Base-by-base conservation (phyloP, 2,113 vertebrate species). In the Rhinolophus sinicus region DNA sequence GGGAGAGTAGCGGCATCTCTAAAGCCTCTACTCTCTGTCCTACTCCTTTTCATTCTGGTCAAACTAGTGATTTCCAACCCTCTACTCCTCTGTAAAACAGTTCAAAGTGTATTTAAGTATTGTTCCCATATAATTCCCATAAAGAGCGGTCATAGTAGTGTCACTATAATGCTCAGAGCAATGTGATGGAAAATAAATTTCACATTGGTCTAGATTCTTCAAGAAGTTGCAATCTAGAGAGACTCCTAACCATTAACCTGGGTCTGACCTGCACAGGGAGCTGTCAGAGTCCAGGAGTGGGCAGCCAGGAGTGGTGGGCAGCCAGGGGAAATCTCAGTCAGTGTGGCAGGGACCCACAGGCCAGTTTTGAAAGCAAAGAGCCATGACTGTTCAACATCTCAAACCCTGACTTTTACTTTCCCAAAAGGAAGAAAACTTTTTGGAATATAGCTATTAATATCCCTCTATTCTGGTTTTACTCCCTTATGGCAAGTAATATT, bases 351-450 rank as follows among this genome's bases (percentile, higher is more conserved):
- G n/a, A 47, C 62, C 69, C 82, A 73, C 33, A 35, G 73, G 47
- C 72, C 77, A 52, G 40, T 95, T 95, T 77, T 81, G 92, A 94
- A 97, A 95, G 89, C 54, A 64, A 22, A 80, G 54, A 50, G 72
- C 56, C 64, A 81, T 21, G 73, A 92, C 6, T 65, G 33, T 75
- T 93, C 80, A 94, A 33, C 52, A 56, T 76, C 90, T 97, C 94
- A 96, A 93, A 83, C 3, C 80, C 87, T 76, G 86, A 52, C 83
- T 93, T 90, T 88, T 24, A 19, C 90, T 87, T 95, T 88, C 76
- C 4, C 40, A 94, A 96, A 97, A 86, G 80, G 88, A 88, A 94
- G 81, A 84, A 91, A 30, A 60, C 69, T 92, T 93, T 81, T 73
- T 72, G 88, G 52, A 78, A 58, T 5, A 90, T 33, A 70, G 58